Evolutionary conservation across 2,888 invertebrate species (phyloP).

Genomic region (Amiota communis): DNA sequence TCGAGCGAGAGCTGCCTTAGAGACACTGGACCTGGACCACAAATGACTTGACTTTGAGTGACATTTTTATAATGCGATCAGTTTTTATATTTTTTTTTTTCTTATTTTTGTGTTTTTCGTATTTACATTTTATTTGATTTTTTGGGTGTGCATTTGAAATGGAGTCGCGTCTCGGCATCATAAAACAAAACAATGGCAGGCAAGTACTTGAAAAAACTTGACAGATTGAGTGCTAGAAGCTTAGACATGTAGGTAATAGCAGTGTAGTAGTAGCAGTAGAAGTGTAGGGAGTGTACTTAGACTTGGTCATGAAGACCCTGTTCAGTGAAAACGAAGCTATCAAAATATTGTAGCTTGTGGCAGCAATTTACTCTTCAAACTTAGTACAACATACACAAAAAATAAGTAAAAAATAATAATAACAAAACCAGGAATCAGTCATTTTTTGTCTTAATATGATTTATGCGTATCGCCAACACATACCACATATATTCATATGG

Average conservation of each 20-base stretch:
- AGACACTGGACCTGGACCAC: neutral
- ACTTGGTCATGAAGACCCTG: neutral
- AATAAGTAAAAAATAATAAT: neutral
- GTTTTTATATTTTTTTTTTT: neutral
- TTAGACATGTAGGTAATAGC: neutral
- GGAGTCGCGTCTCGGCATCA: neutral
- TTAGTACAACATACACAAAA: neutral
- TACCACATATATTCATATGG: too few species aligned
- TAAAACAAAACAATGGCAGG: conserved; percentile 1
- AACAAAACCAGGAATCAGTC: conserved; percentile 16
- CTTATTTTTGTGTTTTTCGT: neutral
- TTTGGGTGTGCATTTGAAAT: conserved; percentile 15
- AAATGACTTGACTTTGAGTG: conserved; percentile 19
- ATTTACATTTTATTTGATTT: neutral
- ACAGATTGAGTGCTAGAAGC: conserved; percentile 11
- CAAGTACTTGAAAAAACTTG: conserved; percentile 13
- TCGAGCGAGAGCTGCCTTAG: neutral
- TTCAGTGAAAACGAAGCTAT: neutral
- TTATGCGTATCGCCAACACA: conserved; percentile 27
- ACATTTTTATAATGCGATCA: conserved; percentile 36
- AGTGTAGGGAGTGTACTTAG: too few species aligned
- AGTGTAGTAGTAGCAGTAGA: too few species aligned
- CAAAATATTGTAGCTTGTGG: neutral
- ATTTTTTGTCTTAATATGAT: conserved; percentile 9
- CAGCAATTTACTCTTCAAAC: neutral